Conservation (phyloP, 2,797 vertebrate genomes). For the Cryptoprocta ferox region DNA sequence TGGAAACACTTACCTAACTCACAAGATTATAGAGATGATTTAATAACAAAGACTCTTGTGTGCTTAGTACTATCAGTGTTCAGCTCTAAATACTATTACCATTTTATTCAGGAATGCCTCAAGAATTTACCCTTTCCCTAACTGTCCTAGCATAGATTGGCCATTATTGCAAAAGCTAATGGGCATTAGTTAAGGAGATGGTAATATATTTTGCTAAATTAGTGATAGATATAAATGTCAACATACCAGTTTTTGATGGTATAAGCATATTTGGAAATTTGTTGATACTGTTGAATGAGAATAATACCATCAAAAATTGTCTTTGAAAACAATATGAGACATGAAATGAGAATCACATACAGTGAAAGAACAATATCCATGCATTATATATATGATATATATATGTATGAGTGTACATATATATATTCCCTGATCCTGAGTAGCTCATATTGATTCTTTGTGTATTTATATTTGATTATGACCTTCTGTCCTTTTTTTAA, state of each 20-base stretch:
- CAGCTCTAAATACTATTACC: neutral
- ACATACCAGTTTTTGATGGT: neutral
- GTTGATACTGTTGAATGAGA: neutral
- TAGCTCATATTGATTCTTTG: neutral
- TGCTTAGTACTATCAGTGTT: neutral
- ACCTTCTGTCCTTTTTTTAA: neutral
- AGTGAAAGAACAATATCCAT: too few relatives aligned
- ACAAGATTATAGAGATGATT: neutral
- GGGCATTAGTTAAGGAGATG: neutral
- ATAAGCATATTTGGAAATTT: neutral
- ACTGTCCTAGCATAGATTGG: neutral
- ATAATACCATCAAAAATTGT: too few relatives aligned
- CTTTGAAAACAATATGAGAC: neutral
- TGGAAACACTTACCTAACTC: neutral
- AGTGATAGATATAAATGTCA: neutral
- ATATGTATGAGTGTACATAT: too few relatives aligned
- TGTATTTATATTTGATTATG: neutral
- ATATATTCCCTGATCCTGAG: neutral
- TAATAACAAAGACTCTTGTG: neutral
- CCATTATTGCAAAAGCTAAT: neutral
- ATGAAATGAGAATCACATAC: rapidly evolving
- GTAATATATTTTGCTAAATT: neutral
- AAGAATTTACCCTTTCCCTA: neutral
- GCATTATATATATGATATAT: too few relatives aligned
- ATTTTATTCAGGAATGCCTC: neutral